phyloP scores from a whole-genome alignment of 2,888 invertebrate genomes.

The Temnothorax unifasciatus region DNA sequence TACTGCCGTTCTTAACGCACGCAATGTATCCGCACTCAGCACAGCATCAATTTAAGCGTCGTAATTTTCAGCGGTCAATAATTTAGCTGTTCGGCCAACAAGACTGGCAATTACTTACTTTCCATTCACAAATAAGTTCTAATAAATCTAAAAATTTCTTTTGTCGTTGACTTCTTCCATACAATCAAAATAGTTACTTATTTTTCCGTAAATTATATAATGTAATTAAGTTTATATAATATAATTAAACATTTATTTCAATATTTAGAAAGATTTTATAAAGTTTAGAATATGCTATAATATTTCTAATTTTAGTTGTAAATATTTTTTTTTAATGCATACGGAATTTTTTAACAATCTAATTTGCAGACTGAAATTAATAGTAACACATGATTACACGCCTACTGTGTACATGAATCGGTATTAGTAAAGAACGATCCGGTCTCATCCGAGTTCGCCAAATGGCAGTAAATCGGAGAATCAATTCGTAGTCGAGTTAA shows the following conservation, averaged over 20 bases:
- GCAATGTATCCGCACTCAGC: neutral
- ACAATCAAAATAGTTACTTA: neutral
- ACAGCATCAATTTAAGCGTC: neutral
- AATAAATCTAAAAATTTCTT: neutral
- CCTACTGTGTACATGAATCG: neutral
- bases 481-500: constrained; percentile 79
- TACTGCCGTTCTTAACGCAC: neutral
- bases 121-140: neutral
- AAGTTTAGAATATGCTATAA: neutral
- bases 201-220: too few relatives aligned
- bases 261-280: neutral
- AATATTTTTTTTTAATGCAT: neutral
- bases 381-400: neutral
- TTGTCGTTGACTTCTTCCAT: neutral
- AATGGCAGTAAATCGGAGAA: constrained; percentile 77
- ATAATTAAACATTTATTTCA: neutral
- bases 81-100: neutral
- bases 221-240: neutral
- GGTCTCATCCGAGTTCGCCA: constrained; percentile 63
- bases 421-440: constrained; percentile 30
- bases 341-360: neutral
- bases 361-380: neutral
- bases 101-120: neutral
- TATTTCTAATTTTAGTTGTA: neutral
- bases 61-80: neutral